These are phyloP conservation scores for Brachypalpus laphriformis DNA, from an alignment of 2,888 invertebrate species.

Conservation along the genomic window DNA sequence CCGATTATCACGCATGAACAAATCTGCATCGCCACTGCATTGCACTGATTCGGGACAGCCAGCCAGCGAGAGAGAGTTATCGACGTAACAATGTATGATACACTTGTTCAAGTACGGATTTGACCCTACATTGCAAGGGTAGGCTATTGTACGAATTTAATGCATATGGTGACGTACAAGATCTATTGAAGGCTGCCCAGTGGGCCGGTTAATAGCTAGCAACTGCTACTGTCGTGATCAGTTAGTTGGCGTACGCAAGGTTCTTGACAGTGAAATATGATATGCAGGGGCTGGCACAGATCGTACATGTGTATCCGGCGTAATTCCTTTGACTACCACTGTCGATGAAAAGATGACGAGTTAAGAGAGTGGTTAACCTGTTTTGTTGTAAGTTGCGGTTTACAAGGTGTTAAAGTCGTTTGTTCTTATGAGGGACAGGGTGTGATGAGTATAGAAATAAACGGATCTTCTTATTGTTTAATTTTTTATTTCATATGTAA, in stretches of 20 bases:
- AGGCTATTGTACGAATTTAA: slow-evolving; percentile 4
- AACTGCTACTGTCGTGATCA: slow-evolving; percentile 10
- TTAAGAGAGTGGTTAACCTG: slow-evolving; percentile 48
- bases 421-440: not conserved
- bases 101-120: not conserved
- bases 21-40: slow-evolving; percentile 43
- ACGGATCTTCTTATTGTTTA: slow-evolving; percentile 25
- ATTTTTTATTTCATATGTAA: not conserved
- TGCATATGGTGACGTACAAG: slow-evolving; percentile 24
- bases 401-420: slow-evolving; percentile 37
- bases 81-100: too few relatives aligned
- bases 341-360: slow-evolving; percentile 36
- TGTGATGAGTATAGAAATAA: not conserved
- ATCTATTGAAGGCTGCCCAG: slow-evolving; percentile 17
- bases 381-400: slow-evolving; percentile 42
- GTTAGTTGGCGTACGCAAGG: slow-evolving; percentile 18
- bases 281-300: slow-evolving; percentile 20
- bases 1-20: slow-evolving; percentile 70
- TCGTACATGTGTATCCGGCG: slow-evolving; percentile 46
- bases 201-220: slow-evolving; percentile 31
- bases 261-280: slow-evolving; percentile 53
- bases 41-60: slow-evolving; percentile 65
- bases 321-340: slow-evolving; percentile 34
- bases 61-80: slow-evolving; percentile 37
- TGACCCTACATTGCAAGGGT: slow-evolving; percentile 2